phyloP scores from a whole-genome alignment of 2,888 invertebrate genomes.

The Acrobasis consociella region DNA sequence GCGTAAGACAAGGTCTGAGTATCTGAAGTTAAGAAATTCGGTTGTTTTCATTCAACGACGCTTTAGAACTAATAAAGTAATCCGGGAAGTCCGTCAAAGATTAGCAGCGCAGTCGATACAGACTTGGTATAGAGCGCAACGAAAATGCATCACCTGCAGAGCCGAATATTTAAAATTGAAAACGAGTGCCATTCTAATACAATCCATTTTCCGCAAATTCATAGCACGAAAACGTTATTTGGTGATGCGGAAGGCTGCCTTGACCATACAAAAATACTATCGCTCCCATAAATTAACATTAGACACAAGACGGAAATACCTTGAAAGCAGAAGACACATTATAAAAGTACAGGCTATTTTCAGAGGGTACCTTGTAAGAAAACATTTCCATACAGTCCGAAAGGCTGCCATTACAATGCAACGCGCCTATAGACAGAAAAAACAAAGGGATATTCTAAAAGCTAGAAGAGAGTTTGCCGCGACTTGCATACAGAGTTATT shows the following conservation, averaged over 20 bases:
- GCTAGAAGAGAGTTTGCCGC: constrained; percentile 51
- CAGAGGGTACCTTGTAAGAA: constrained; percentile 45
- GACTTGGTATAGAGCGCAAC: constrained; percentile 57
- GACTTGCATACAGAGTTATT: constrained; percentile 61
- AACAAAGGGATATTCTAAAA: constrained; percentile 40
- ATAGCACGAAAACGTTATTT: constrained; percentile 47
- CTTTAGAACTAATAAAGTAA: constrained; percentile 51
- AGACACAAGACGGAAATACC: constrained; percentile 44
- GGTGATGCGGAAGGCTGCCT: constrained; percentile 43
- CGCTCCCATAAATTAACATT: constrained; percentile 54
- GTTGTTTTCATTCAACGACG: constrained; percentile 60
- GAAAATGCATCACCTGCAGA: constrained; percentile 50
- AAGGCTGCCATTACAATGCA: constrained; percentile 48
- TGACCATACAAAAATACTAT: constrained; percentile 64
- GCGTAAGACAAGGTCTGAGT: constrained; percentile 47
- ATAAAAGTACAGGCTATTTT: constrained; percentile 51
- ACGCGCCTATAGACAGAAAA: constrained; percentile 58
- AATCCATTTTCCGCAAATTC: constrained; percentile 62
- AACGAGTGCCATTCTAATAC: constrained; percentile 53
- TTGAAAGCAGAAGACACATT: constrained; percentile 40
- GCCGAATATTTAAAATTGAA: constrained; percentile 48
- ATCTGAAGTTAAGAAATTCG: constrained; percentile 46
- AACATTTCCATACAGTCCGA: constrained; percentile 43
- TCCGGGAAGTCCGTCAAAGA: constrained; percentile 39
- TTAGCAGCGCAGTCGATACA: constrained; percentile 63